Base-by-base conservation (phyloP, 2,888 invertebrate genomes). In the Lagria hirta region DNA sequence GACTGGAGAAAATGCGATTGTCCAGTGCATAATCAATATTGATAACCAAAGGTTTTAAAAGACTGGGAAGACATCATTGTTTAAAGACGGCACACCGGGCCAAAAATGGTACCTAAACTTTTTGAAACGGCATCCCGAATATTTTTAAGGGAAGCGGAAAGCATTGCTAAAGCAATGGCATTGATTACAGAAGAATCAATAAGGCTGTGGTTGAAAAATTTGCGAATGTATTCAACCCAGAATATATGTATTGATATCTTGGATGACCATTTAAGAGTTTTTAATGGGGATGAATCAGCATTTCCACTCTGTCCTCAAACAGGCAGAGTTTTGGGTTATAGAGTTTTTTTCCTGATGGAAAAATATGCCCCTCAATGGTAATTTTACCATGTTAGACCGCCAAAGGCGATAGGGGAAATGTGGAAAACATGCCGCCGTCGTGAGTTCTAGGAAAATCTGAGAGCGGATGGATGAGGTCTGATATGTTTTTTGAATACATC, bases 231-330 rank as follows among this genome's bases (percentile, higher is more conserved):
- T 49, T 50, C 62, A 29, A 48, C 37, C 7, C 42, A 49, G 18
- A 49, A 48, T 44, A 27, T 57, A 6, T 47, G 48, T 27, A 26
- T 24, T 43, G 58, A 61, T 35, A 55, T 63, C 41, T 49, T 61
- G 4, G 48, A 48, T 12, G 48, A 56, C 23, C 55, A 59, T 2
- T 33, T 33, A 35, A 49, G 60, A 33, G 57, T 64, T 14, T 58
- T 64, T 5, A 64, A 66, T 46, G 61, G 58, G 10, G 62, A 66
- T 38, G 66, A 66, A 46, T 55, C 61, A 4, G 58, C 60, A 22
- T 67, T 68, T 44, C 50, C 53, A 22, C 43, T 68, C 5, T 64
- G 64, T 44, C 51, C 50, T 8, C 49, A 52, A 26, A 49, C 47
- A 12, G 53, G 53, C 14, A 55, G 33, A 34, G 46, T 49, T 18